Percentiles rank a stretch among this genome's conserved stretches.
Conservation (phyloP, 2,113 vertebrate genomes). For the Trematocara zebra region DNA sequence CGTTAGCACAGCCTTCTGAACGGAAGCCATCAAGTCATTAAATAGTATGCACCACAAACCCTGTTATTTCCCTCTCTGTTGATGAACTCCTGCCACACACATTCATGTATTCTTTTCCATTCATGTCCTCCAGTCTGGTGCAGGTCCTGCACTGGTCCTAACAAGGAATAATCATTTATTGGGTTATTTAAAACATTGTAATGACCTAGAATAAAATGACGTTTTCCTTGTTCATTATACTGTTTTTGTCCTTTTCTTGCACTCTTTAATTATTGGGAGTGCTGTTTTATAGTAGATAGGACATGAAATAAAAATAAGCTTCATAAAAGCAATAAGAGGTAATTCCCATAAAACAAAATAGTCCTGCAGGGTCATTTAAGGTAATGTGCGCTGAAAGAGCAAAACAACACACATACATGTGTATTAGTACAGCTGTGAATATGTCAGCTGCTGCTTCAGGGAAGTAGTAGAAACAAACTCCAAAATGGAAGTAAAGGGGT, state of each 20-base stretch:
- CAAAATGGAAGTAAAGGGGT: background rate
- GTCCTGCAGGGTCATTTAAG: rapidly evolving
- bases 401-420: background rate
- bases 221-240: background rate
- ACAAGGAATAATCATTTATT: background rate
- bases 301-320: background rate
- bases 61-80: conserved; percentile 22
- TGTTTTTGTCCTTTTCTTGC: background rate
- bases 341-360: background rate
- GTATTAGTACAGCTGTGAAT: background rate
- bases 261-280: background rate
- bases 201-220: rapidly evolving
- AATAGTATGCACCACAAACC: background rate
- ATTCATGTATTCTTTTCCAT: conserved; percentile 5
- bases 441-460: background rate
- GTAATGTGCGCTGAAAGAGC: background rate
- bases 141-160: background rate
- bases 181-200: background rate
- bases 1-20: conserved; percentile 51
- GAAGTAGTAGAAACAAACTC: background rate
- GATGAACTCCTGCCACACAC: conserved; percentile 7
- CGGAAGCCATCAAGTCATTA: conserved; percentile 59
- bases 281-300: background rate
- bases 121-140: background rate
- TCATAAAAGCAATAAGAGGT: background rate